These are phyloP conservation scores for Caenorhabditis parvicauda DNA, from an alignment of 2,888 invertebrate species.

Conservation along the genomic window DNA sequence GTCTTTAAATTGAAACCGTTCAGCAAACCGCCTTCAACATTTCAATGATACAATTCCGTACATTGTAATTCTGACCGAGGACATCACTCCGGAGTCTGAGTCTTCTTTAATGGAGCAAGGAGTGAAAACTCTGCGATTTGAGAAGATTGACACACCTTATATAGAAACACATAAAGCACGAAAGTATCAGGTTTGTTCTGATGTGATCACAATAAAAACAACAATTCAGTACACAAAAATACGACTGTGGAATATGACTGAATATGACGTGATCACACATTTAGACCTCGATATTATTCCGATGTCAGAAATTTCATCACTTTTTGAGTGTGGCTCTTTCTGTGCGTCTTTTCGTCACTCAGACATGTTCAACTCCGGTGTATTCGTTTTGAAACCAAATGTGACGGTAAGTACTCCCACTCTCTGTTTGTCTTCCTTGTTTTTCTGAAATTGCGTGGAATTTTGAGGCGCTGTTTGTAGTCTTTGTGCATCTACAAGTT, in stretches of 20 bases:
- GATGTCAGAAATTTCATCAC: conserved; percentile 28
- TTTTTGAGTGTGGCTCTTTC: conserved; percentile 49
- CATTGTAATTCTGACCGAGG: conserved; percentile 47
- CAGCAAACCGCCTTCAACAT: conserved; percentile 33
- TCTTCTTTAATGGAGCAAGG: conserved; percentile 26
- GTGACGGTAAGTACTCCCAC: conserved; percentile 37
- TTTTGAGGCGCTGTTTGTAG: not conserved
- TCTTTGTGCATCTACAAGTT: not conserved
- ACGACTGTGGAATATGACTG: conserved; percentile 48
- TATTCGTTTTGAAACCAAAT: conserved; percentile 52
- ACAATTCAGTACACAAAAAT: conserved; percentile 55
- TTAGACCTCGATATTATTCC: conserved; percentile 47
- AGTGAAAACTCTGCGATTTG: conserved; percentile 28
- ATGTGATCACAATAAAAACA: not conserved
- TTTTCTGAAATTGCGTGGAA: not conserved
- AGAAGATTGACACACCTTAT: conserved; percentile 51
- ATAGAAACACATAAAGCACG: conserved; percentile 37
- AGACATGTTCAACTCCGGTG: conserved; percentile 56
- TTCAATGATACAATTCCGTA: conserved; percentile 38
- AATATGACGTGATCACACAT: conserved; percentile 41
- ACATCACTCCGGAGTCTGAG: conserved; percentile 31
- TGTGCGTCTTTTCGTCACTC: conserved; percentile 54
- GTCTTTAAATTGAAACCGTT: conserved; percentile 8
- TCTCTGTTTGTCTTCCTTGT: not conserved
- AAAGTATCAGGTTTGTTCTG: conserved; percentile 45